A percentile compares a stretch with the other conserved stretches of the same genome.
These are phyloP conservation scores for Enteromius fasciolatus DNA, from an alignment of 2,797 vertebrate species.

Conservation along the genomic window DNA sequence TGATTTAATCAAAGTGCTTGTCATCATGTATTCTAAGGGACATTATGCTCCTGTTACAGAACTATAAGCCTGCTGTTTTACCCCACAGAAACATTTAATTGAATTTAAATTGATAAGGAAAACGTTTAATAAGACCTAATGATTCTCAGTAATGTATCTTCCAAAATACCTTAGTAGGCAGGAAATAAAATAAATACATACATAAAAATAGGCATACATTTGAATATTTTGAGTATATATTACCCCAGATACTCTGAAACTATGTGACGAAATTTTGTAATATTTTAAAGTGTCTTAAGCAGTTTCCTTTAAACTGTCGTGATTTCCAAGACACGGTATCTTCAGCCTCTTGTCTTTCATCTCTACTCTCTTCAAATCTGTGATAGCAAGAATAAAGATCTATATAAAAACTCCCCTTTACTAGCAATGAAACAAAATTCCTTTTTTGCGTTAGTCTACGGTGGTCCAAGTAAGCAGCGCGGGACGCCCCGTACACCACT, in stretches of 20 bases:
- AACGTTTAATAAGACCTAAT: neutral
- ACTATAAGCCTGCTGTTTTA: neutral
- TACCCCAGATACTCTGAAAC: neutral
- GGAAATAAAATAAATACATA: neutral
- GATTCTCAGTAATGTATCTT: neutral
- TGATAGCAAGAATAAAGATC: neutral
- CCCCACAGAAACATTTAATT: neutral
- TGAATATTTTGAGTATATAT: neutral
- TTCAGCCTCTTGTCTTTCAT: neutral
- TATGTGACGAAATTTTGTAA: neutral
- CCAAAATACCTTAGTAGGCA: neutral
- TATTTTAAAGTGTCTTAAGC: neutral
- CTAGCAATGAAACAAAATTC: neutral
- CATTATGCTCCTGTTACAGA: neutral
- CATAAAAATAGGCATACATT: neutral
- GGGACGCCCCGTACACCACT: neutral
- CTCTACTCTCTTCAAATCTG: neutral
- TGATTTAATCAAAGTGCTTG: slow-evolving; percentile 15
- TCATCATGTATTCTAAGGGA: slow-evolving; percentile 20
- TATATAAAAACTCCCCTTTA: neutral
- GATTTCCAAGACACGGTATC: neutral
- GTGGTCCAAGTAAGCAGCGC: neutral
- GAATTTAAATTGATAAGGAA: neutral
- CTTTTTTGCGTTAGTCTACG: neutral
- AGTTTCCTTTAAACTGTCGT: neutral